Percentiles rank a stretch among this genome's conserved stretches.
These are phyloP conservation scores for Brachionus rubens DNA, from an alignment of 1,140 invertebrate species.

Conservation along the genomic window DNA sequence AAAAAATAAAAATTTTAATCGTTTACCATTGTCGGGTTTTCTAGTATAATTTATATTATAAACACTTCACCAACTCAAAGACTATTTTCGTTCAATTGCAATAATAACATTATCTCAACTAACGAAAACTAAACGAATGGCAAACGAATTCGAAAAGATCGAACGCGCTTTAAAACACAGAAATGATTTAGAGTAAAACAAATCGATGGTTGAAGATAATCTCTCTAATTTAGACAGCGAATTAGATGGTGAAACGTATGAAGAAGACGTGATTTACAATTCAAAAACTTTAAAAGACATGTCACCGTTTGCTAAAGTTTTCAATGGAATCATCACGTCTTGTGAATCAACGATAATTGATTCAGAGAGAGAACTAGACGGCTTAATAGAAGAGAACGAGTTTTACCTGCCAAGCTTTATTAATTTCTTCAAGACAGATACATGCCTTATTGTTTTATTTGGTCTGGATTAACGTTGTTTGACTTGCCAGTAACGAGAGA, in stretches of 20 bases:
- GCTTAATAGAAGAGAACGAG: constrained; percentile 19
- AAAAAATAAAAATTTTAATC: too few relatives aligned
- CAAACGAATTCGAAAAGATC: neutral
- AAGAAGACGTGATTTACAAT: neutral
- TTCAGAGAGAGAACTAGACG: neutral
- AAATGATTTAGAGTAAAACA: constrained; percentile 17
- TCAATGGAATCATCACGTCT: neutral
- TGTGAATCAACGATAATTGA: constrained; percentile 15
- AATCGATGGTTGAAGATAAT: constrained; percentile 9
- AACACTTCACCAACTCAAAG: too few relatives aligned
- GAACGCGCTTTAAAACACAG: neutral
- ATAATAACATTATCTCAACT: neutral
- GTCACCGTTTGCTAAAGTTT: constrained; percentile 24
- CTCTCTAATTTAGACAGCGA: neutral
- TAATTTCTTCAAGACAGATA: constrained; percentile 16
- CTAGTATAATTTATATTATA: too few relatives aligned
- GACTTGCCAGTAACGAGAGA: constrained; percentile 21
- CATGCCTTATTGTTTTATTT: constrained; percentile 41
- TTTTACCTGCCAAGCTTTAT: neutral
- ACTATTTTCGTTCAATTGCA: constrained; percentile 16
- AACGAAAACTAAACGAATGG: neutral
- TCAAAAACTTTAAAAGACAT: constrained; percentile 13
- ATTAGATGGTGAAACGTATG: neutral
- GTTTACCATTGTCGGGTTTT: too few relatives aligned
- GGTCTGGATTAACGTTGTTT: constrained; percentile 15